Evolutionary conservation across 2,888 invertebrate species (phyloP).

Genomic region (Parnassius apollo): DNA sequence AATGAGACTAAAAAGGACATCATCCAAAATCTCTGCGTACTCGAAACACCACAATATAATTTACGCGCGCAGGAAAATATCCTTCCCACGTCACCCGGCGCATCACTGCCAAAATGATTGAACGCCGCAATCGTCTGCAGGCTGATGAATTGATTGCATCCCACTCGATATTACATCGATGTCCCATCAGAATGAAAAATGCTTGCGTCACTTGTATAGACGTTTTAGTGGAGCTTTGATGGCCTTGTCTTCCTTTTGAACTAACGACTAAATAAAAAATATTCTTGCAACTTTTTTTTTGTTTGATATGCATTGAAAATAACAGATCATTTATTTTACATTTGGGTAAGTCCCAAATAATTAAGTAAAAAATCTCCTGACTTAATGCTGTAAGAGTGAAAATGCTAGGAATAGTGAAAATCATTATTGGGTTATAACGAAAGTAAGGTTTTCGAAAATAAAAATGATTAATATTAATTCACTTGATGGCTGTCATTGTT

Average conservation of each 20-base stretch:
- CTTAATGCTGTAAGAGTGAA: too few relatives aligned
- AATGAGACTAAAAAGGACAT: neutral
- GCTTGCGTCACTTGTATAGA: slow-evolving; percentile 1
- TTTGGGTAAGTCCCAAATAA: too few relatives aligned
- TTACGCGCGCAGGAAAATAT: slow-evolving; percentile 35
- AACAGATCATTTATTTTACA: too few relatives aligned
- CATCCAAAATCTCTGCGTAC: neutral
- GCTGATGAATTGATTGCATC: slow-evolving; percentile 46
- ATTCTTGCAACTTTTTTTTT: neutral
- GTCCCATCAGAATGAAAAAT: slow-evolving; percentile 20
- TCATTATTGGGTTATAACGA: too few relatives aligned
- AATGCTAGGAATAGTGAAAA: too few relatives aligned
- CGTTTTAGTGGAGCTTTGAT: slow-evolving; percentile 8
- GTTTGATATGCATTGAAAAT: too few relatives aligned
- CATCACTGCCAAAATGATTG: slow-evolving; percentile 44
- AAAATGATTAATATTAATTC: neutral
- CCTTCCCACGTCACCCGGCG: slow-evolving; percentile 25
- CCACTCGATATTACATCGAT: slow-evolving; percentile 23
- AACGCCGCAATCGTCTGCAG: slow-evolving; percentile 49
- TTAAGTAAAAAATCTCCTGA: too few relatives aligned
- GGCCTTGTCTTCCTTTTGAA: neutral
- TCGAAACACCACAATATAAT: slow-evolving; percentile 8
- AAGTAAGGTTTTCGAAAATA: too few relatives aligned
- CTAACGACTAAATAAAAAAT: neutral
- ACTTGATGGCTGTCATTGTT: slow-evolving; percentile 10